Conservation (phyloP, 2,797 vertebrate genomes). For the Muraenolepis orangiensis region DNA sequence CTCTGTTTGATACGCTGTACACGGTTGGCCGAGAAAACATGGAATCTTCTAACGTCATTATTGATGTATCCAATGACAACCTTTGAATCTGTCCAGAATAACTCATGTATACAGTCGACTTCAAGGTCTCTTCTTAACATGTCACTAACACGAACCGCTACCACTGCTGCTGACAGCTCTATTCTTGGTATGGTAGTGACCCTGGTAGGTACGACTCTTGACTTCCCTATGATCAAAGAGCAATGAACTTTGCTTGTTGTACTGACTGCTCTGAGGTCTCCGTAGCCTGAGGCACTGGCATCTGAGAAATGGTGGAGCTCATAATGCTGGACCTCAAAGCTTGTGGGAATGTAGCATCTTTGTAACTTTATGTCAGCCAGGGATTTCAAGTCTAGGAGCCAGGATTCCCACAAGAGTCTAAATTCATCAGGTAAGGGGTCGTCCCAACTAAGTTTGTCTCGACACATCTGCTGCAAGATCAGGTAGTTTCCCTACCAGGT, state of each 20-base stretch:
- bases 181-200: too few relatives aligned
- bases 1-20: slow-evolving; percentile 15
- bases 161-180: too few relatives aligned
- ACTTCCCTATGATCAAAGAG: too few relatives aligned
- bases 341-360: neutral
- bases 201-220: too few relatives aligned
- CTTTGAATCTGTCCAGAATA: slow-evolving; percentile 1
- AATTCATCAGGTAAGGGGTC: neutral
- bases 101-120: neutral
- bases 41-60: too few relatives aligned
- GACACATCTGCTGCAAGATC: neutral
- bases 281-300: too few relatives aligned
- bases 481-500: neutral
- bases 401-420: neutral
- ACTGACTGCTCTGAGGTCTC: too few relatives aligned
- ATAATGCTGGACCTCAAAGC: neutral
- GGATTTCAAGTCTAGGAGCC: neutral
- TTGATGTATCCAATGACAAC: too few relatives aligned
- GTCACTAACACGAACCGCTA: too few relatives aligned
- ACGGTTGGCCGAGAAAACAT: too few relatives aligned
- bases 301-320: too few relatives aligned
- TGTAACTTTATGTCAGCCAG: neutral
- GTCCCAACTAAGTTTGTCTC: neutral
- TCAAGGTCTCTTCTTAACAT: neutral
- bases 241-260: too few relatives aligned